A percentile compares a stretch with the other conserved stretches of the same genome.
These are phyloP conservation scores for Ethmia dodecea DNA, from an alignment of 2,888 invertebrate species.

Conservation along the genomic window DNA sequence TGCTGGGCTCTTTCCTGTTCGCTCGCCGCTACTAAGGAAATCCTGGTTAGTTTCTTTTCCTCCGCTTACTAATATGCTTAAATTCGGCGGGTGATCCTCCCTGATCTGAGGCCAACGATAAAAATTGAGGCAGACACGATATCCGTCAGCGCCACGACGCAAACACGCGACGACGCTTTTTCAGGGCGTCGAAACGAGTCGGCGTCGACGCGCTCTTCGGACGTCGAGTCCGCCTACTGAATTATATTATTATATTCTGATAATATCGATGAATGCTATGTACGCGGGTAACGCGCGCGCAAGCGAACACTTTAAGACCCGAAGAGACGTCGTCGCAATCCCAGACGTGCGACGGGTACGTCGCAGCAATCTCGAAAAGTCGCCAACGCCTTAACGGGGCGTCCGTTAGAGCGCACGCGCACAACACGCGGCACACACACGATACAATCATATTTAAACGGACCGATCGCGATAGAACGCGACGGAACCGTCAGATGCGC, in stretches of 20 bases:
- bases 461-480: conserved; percentile 7
- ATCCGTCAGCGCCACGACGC: conserved; percentile 21
- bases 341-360: neutral
- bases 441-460: conserved; percentile 18
- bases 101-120: conserved; percentile 56
- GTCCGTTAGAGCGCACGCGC: neutral
- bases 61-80: conserved; percentile 84
- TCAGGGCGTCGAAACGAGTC: conserved; percentile 9
- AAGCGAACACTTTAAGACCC: neutral
- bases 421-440: neutral
- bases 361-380: neutral
- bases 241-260: no score
- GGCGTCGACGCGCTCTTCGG: conserved; percentile 28
- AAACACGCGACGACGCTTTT: conserved; percentile 13
- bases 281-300: conserved; percentile 2
- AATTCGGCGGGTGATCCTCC: conserved; percentile 69
- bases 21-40: conserved; percentile 49
- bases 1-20: conserved; percentile 79
- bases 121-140: conserved; percentile 26
- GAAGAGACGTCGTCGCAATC: neutral
- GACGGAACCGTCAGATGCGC: conserved; percentile 21
- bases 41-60: conserved; percentile 80
- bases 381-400: neutral
- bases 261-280: no score
- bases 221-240: conserved; percentile 23